Conservation (phyloP, 2,113 vertebrate species). For the Phycodurus eques region DNA sequence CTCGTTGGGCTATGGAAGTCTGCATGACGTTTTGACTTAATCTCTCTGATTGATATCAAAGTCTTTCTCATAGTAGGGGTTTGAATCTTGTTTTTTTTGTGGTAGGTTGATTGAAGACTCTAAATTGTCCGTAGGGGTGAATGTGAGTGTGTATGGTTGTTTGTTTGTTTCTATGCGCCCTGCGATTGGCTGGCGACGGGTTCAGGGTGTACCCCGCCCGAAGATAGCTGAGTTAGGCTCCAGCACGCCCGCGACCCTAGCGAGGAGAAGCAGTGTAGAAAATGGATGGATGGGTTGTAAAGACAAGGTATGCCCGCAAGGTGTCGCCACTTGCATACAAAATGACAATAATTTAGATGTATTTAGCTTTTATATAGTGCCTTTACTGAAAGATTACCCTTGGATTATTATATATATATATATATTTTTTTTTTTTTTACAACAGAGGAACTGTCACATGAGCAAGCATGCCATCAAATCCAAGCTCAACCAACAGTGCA, state of each 20-base stretch:
- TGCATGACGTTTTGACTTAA: neutral
- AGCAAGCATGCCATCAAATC: conserved; percentile 63
- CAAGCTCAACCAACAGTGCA: conserved; percentile 21
- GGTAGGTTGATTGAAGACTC: too few relatives aligned
- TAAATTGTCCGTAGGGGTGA: too few relatives aligned
- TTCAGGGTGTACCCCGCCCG: too few relatives aligned
- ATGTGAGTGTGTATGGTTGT: too few relatives aligned
- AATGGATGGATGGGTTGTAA: neutral
- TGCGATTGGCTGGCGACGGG: too few relatives aligned
- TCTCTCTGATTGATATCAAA: neutral
- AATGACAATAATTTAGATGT: neutral
- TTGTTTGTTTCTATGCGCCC: too few relatives aligned
- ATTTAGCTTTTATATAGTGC: neutral
- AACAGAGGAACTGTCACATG: neutral
- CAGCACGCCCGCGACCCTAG: too few relatives aligned
- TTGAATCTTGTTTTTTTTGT: neutral
- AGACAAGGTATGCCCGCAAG: conserved; percentile 36
- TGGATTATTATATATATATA: neutral
- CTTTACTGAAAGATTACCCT: neutral
- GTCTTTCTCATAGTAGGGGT: neutral
- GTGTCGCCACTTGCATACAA: conserved; percentile 36
- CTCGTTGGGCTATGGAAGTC: neutral
- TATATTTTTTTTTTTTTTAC: neutral
- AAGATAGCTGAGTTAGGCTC: too few relatives aligned
- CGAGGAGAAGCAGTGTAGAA: too few relatives aligned